Evolutionary conservation across 2,888 invertebrate genomes (phyloP).

Genomic region (Ceraclea dissimilis): DNA sequence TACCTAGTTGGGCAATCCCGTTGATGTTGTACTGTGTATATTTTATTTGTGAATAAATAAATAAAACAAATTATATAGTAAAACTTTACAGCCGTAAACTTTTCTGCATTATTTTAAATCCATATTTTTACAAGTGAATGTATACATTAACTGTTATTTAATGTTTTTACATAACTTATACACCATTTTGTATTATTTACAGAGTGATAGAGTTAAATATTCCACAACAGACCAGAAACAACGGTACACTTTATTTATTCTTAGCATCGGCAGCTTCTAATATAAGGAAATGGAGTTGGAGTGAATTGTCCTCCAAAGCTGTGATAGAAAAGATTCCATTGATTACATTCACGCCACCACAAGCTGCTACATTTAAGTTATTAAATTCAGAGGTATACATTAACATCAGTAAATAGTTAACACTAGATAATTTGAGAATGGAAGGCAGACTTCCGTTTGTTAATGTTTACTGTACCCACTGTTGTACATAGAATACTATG

Average conservation of each 20-base stretch:
- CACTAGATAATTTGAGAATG: too few relatives aligned
- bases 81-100: too few relatives aligned
- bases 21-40: too few relatives aligned
- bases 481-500: background rate
- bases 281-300: conserved; percentile 46
- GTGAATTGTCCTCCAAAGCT: conserved; percentile 51
- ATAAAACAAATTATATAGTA: too few relatives aligned
- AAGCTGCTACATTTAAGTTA: conserved; percentile 66
- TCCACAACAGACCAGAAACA: conserved; percentile 66
- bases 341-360: conserved; percentile 68
- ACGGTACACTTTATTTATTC: conserved; percentile 79
- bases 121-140: too few relatives aligned
- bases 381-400: conserved; percentile 44
- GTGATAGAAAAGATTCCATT: conserved; percentile 59
- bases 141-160: too few relatives aligned
- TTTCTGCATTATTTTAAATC: too few relatives aligned
- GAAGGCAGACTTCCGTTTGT: too few relatives aligned
- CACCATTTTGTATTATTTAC: conserved; percentile 29
- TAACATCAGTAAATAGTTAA: too few relatives aligned
- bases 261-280: conserved; percentile 53
- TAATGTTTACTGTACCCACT: background rate
- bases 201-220: conserved; percentile 63
- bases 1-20: too few relatives aligned
- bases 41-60: too few relatives aligned
- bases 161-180: too few relatives aligned